A percentile compares a stretch with the other conserved stretches of the same genome.
phyloP scores from a whole-genome alignment of 2,888 invertebrate genomes.

The Apotomis turbidana region DNA sequence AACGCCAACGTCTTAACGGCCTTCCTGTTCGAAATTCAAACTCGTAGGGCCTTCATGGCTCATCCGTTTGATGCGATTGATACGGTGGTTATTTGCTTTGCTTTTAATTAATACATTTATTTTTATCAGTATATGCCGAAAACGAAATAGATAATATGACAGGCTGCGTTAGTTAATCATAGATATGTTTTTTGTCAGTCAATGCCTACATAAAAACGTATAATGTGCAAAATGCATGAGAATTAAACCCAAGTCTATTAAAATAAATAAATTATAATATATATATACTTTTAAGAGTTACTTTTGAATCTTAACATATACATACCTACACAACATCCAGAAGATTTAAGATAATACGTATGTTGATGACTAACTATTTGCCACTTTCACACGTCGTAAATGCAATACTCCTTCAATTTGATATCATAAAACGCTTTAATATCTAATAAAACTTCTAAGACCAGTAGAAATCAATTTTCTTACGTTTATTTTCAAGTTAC shows the following conservation, averaged over 20 bases:
- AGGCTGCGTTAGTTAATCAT: no score
- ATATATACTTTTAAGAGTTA: no score
- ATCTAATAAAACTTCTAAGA: background rate
- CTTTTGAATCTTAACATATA: no score
- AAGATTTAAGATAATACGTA: no score
- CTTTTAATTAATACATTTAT: conserved; percentile 5
- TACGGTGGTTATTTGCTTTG: background rate
- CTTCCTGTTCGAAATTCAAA: conserved; percentile 24
- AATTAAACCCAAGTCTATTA: no score
- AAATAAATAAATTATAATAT: no score
- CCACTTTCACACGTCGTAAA: background rate
- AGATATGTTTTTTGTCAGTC: no score
- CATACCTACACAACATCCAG: no score
- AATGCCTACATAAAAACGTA: no score
- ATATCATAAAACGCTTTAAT: background rate
- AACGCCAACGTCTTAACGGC: conserved; percentile 40
- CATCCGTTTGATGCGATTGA: conserved; percentile 15
- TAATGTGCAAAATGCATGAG: no score
- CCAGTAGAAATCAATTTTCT: background rate
- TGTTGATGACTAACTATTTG: no score
- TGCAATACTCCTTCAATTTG: background rate
- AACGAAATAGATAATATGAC: no score
- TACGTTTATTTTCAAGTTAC: conserved; percentile 28
- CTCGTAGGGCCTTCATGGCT: conserved; percentile 23
- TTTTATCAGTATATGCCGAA: background rate